Conservation (phyloP, 1,140 invertebrate genomes). For the Eriosoma lanigerum region DNA sequence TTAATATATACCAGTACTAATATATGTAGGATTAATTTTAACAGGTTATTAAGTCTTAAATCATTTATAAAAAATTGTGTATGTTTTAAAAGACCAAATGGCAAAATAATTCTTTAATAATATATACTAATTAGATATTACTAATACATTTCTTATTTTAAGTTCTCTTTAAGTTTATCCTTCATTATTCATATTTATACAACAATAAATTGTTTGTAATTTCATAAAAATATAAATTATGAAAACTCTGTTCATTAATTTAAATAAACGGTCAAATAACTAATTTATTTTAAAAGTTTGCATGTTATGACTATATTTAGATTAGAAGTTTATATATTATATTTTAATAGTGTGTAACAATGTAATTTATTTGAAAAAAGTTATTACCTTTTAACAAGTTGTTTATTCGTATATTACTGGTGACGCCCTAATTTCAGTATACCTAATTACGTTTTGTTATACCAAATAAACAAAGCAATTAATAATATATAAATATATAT, state of each 20-base stretch:
- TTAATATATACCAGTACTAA: too few relatives aligned
- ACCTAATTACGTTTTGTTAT: not conserved
- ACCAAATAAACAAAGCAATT: too few relatives aligned
- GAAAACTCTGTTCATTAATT: not conserved
- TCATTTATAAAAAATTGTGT: too few relatives aligned
- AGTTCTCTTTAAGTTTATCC: too few relatives aligned
- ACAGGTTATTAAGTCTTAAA: too few relatives aligned
- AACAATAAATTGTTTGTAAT: not conserved
- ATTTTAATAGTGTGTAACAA: slow-evolving; percentile 6
- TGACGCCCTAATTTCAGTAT: slow-evolving; percentile 32
- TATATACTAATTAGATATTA: too few relatives aligned
- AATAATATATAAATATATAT: too few relatives aligned
- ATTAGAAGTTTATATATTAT: slow-evolving; percentile 8
- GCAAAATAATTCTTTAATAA: too few relatives aligned
- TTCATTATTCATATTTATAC: too few relatives aligned
- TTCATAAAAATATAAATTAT: not conserved
- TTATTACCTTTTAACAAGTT: slow-evolving; percentile 48
- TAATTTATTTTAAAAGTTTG: slow-evolving; percentile 32
- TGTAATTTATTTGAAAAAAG: slow-evolving; percentile 37
- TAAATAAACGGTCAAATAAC: not conserved
- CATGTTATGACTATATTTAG: slow-evolving; percentile 36
- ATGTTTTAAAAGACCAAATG: too few relatives aligned
- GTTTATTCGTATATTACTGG: slow-evolving; percentile 12
- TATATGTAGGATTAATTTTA: too few relatives aligned
- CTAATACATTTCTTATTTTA: too few relatives aligned